These are phyloP conservation scores for Ptilonorhynchus violaceus DNA, from an alignment of 2,113 vertebrate genomes.

Conservation along the genomic window DNA sequence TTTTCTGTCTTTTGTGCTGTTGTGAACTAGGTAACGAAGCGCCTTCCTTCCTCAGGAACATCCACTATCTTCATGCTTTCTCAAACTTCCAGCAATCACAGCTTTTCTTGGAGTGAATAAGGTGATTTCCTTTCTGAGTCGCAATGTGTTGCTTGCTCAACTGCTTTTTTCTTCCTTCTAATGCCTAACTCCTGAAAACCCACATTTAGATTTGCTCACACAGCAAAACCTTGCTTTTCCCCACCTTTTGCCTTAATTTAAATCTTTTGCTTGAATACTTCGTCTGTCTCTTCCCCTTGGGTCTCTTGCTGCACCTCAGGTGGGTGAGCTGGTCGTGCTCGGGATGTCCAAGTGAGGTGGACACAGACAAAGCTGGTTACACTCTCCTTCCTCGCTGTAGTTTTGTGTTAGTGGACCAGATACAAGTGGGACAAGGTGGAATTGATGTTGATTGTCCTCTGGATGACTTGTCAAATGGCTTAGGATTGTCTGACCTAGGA, in stretches of 20 bases:
- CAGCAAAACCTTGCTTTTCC: not conserved
- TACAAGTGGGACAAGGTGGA: not conserved
- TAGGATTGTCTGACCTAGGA: not conserved
- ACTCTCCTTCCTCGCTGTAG: not conserved
- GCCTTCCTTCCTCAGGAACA: constrained; percentile 97
- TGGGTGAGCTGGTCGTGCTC: not conserved
- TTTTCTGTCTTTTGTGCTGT: constrained; percentile 78
- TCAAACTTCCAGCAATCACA: constrained; percentile 99
- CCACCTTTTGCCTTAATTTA: not conserved
- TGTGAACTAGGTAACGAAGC: constrained; percentile 89
- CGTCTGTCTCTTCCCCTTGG: not conserved
- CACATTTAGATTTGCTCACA: not conserved
- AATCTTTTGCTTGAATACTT: not conserved
- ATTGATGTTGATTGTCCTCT: not conserved
- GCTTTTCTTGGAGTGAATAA: constrained; percentile 99
- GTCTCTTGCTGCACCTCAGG: not conserved
- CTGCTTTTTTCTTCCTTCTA: constrained; percentile 28
- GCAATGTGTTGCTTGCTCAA: constrained; percentile 54
- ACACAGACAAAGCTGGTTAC: not conserved
- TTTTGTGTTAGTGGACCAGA: not conserved
- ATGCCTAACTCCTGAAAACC: not conserved
- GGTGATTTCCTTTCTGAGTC: constrained; percentile 85
- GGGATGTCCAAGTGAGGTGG: not conserved
- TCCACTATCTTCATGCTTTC: constrained; percentile 99
- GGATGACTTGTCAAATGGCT: not conserved